Evolutionary conservation across 2,888 invertebrate genomes (phyloP), one percentile per base, ranked within the genome.

Genomic region (Tetheella fluctuosa): DNA sequence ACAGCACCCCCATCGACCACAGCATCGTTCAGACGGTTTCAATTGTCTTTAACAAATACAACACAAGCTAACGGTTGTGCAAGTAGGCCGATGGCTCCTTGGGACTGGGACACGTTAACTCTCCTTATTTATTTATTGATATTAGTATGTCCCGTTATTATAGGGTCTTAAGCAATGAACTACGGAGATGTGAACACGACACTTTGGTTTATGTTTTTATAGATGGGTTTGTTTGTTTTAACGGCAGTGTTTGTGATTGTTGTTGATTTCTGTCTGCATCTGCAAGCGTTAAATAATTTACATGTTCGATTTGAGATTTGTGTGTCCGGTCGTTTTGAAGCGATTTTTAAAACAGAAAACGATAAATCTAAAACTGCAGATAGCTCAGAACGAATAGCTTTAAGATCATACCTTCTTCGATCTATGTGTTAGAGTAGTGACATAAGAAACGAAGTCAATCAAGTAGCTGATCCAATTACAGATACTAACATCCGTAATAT

Each of bases 71-170:
- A 48, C 48, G 48, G 48, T 20, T 1, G 10, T 20, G 48, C 20
- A 48, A 48, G 48, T 48, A 20, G 17, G 48, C 20, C 48, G 48
- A 48, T 48, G 48, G 48, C 20, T 48, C 48, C 48, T 48, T 48
- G 8, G 17, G 48, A n/a, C 10, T 48, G 8, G 17, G 48, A n/a
- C 10, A 48, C n/a, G 20, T 48, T 48, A 48, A 48, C 48, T 48
- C 48, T 48, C 48, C 48, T 48, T 48, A 48, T 20, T 48, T 48
- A 20, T 48, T 48, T 48, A 48, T 48, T 48, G 48, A 48, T 48
- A 48, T 48, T n/a, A 48, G 48, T 48, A n/a, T 48, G 48, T 48
- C 48, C 48, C 48, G 48, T 48, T 48, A 48, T 48, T 48, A 48
- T 48, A 20, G 48, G 48, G 20, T 20, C 48, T 48, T 48, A 48